Evolutionary conservation across 2,888 invertebrate species (phyloP).

Genomic region (Nephrocerus scutellatus): DNA sequence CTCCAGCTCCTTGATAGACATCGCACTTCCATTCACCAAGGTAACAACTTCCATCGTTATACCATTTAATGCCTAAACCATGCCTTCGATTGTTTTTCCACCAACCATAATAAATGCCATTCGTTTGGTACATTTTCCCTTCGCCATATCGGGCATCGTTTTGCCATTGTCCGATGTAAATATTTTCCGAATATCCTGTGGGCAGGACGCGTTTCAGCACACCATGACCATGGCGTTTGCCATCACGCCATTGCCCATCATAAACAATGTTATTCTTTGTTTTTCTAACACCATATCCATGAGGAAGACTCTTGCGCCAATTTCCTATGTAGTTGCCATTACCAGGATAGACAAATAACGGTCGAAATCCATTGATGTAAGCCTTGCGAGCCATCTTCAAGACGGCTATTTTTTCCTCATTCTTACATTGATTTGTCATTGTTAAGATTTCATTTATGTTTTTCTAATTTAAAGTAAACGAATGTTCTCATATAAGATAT

Average conservation of each 20-base stretch:
- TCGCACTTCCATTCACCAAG: slow-evolving; percentile 42
- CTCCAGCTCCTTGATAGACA: slow-evolving; percentile 38
- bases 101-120: slow-evolving; percentile 39
- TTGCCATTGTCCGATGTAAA: slow-evolving; percentile 41
- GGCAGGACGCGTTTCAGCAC: slow-evolving; percentile 32
- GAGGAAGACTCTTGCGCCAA: slow-evolving; percentile 32
- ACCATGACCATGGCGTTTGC: slow-evolving; percentile 39
- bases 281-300: slow-evolving; percentile 36
- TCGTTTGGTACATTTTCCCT: slow-evolving; percentile 40
- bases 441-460: too few relatives aligned
- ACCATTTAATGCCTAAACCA: slow-evolving; percentile 44
- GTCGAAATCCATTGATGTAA: slow-evolving; percentile 31
- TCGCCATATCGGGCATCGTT: slow-evolving; percentile 39
- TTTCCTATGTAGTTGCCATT: slow-evolving; percentile 37
- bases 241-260: slow-evolving; percentile 38
- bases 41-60: slow-evolving; percentile 35
- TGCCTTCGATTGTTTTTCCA: slow-evolving; percentile 38
- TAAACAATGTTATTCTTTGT: slow-evolving; percentile 34
- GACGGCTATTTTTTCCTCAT: too few relatives aligned
- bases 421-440: too few relatives aligned
- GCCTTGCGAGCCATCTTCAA: too few relatives aligned
- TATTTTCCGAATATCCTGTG: slow-evolving; percentile 28
- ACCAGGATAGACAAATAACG: slow-evolving; percentile 31
- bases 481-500: too few relatives aligned
- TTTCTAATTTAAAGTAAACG: too few relatives aligned